A percentile compares a stretch with the other conserved stretches of the same genome.
Evolutionary conservation across 1,140 invertebrate genomes (phyloP).

Genomic region (Dufourea novaeangliae): DNA sequence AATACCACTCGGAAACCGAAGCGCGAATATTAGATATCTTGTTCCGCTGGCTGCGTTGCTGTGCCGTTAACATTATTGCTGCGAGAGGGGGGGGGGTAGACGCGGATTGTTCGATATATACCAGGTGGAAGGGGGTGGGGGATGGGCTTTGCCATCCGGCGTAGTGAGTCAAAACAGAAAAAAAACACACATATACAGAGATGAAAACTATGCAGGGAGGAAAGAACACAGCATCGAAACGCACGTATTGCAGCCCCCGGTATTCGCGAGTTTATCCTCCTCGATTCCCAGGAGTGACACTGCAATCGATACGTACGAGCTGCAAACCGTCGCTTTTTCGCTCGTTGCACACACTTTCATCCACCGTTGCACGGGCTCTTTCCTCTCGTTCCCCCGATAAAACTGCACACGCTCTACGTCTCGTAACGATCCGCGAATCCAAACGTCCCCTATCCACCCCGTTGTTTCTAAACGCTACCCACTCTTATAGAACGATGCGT

Average conservation of each 20-base stretch:
- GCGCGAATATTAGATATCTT: slow-evolving; percentile 63
- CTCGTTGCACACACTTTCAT: slow-evolving; percentile 21
- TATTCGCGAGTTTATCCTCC: slow-evolving; percentile 50
- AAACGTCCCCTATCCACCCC: no score
- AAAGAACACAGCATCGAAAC: slow-evolving; percentile 24
- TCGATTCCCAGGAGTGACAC: slow-evolving; percentile 61
- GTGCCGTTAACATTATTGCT: slow-evolving; percentile 15
- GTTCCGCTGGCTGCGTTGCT: slow-evolving; percentile 24
- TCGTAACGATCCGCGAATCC: slow-evolving; percentile 8
- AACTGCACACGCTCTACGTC: neutral
- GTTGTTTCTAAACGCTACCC: neutral
- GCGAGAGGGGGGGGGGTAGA: slow-evolving; percentile 5
- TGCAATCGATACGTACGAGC: slow-evolving; percentile 57
- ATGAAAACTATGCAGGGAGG: no score
- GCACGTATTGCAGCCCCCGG: slow-evolving; percentile 2
- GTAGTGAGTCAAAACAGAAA: neutral
- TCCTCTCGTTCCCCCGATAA: slow-evolving; percentile 28
- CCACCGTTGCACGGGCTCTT: neutral
- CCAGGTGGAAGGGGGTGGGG: no score
- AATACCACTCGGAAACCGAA: slow-evolving; percentile 53
- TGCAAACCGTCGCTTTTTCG: slow-evolving; percentile 41
- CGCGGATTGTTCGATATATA: slow-evolving; percentile 21
- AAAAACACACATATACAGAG: neutral
- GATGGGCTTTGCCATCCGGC: slow-evolving; percentile 1
- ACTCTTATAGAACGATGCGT: neutral